A percentile compares a stretch with the other conserved stretches of the same genome.
These are phyloP conservation scores for Girardia tigrina DNA, from an alignment of 2,888 invertebrate genomes.

Conservation along the genomic window DNA sequence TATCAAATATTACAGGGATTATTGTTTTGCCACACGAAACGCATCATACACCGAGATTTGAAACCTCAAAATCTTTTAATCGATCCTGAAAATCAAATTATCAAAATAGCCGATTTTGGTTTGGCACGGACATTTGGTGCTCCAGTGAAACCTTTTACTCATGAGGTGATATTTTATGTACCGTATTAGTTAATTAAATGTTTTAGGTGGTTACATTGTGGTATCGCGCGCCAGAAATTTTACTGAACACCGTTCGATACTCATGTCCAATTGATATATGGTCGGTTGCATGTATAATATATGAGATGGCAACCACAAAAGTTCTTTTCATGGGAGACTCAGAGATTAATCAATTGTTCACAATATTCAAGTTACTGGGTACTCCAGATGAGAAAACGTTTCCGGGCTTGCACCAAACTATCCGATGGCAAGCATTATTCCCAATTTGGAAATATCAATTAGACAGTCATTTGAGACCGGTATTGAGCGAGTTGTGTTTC, in stretches of 20 bases:
- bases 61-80: constrained; percentile 52
- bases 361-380: constrained; percentile 80
- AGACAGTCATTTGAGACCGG: neutral
- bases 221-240: constrained; percentile 92
- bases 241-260: constrained; percentile 73
- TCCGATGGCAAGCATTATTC: constrained; percentile 84
- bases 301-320: constrained; percentile 68
- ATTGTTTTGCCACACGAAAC: constrained; percentile 48
- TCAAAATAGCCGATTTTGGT: constrained; percentile 52
- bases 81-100: constrained; percentile 45
- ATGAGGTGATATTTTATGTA: constrained; percentile 44
- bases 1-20: constrained; percentile 58
- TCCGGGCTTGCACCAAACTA: constrained; percentile 79
- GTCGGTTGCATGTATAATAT: constrained; percentile 92
- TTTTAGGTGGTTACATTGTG: constrained; percentile 77
- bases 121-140: constrained; percentile 51
- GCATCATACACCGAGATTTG: constrained; percentile 50
- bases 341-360: constrained; percentile 91
- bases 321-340: constrained; percentile 92
- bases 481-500: neutral
- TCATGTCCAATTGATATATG: constrained; percentile 91
- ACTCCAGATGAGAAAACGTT: constrained; percentile 87
- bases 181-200: too few relatives aligned
- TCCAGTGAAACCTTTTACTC: constrained; percentile 50
- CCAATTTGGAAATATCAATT: constrained; percentile 62